Evolutionary conservation across 2,113 vertebrate genomes (phyloP), one percentile per base, ranked within the genome.

Genomic region (Philantomba maxwellii): DNA sequence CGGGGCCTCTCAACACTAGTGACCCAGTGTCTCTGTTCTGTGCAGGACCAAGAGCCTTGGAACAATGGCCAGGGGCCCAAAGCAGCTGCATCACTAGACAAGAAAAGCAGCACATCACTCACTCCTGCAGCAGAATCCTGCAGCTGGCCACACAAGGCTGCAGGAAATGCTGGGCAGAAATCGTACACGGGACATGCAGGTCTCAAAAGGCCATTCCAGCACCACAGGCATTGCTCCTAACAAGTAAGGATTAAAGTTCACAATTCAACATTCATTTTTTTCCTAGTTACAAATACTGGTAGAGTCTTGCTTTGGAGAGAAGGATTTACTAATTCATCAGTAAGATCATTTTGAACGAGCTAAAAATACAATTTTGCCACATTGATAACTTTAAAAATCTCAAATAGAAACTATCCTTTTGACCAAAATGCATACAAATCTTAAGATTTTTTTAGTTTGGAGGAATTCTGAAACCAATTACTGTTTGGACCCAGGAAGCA

Each of bases 281-380:
- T 80, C 95, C 83, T 91, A 85, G 82, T 89, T 70, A 94, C 49
- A 95, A 64, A 94, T 58, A 94, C 36, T 53, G 85, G 75, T 77
- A 39, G 90, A 73, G 86, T 88, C 96, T 96, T 94, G 89, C 89
- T 97, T 94, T 94, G 66, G 75, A 85, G 53, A 91, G 47, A 51
- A 97, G n/a, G 45, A n/a, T 33, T 84, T 80, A 53, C n/a, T 83
- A 43, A 49, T 47, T 64, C 64, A 89, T 88, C 83, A 82, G 78
- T 73, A 28, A 15, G 84, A 88, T 85, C 58, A 53, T 96, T 91
- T 78, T 92, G 84, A 97, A 78, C 7, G 33, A 49, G 30, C 80
- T 75, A 80, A 64, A 87, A 87, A 92, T 91, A 81, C 60, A 60
- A 8, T 33, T 82, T 89, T 75, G 81, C 82, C 49, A 82, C 66